These are phyloP conservation scores for Cloeon dipterum DNA, from an alignment of 2,888 invertebrate genomes.

Conservation along the genomic window DNA sequence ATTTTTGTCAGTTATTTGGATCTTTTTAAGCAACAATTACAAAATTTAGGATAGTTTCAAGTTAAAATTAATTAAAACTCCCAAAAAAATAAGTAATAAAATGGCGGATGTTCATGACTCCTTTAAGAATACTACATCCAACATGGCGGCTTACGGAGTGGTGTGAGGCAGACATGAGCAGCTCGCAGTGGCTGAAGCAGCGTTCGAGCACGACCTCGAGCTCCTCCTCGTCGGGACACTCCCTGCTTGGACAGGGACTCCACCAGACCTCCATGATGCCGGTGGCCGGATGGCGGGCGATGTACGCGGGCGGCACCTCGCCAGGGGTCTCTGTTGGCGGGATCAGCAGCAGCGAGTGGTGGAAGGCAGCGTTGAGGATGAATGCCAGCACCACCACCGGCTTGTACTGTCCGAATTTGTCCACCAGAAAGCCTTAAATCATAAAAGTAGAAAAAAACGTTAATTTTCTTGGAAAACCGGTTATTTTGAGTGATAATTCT, in stretches of 20 bases:
- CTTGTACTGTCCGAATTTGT: constrained; percentile 70
- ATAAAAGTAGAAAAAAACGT: constrained; percentile 16
- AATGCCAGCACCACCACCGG: constrained; percentile 57
- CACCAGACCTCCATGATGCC: constrained; percentile 59
- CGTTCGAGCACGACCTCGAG: constrained; percentile 46
- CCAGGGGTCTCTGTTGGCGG: constrained; percentile 60
- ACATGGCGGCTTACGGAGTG: no score
- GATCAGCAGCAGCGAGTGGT: constrained; percentile 54
- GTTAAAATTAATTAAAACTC: no score
- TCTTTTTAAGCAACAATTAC: no score
- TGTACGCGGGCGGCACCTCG: constrained; percentile 47
- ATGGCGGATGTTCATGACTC: no score
- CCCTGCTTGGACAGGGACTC: constrained; percentile 58
- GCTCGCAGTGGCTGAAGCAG: constrained; percentile 42
- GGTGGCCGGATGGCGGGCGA: constrained; percentile 47
- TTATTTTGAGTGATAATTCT: no score
- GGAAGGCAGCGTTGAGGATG: constrained; percentile 51
- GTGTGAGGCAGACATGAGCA: no score
- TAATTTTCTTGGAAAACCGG: no score
- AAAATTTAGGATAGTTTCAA: no score
- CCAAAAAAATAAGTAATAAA: no score
- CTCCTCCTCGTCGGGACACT: constrained; percentile 52
- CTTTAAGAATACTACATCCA: no score
- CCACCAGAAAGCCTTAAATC: constrained; percentile 67
- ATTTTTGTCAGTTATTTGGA: no score